Percentiles rank a stretch among this genome's conserved stretches.
Evolutionary conservation across 2,113 vertebrate species (phyloP).

Genomic region (Pelecanus crispus): DNA sequence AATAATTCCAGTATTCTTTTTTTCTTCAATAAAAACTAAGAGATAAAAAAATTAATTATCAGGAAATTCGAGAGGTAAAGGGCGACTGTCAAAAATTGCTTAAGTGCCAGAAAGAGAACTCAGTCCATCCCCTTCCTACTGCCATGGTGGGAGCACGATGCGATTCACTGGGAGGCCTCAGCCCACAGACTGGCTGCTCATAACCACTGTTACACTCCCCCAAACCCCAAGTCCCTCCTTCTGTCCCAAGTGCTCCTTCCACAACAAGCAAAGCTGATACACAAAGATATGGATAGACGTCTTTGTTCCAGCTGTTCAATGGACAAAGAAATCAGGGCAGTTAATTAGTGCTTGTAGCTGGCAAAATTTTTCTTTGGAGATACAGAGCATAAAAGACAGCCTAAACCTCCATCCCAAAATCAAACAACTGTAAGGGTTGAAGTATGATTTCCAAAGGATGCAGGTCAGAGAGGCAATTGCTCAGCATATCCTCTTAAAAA

Average conservation of each 20-base stretch:
- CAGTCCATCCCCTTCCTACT: neutral
- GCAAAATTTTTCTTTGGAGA: neutral
- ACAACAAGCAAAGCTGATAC: neutral
- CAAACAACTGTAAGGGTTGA: neutral
- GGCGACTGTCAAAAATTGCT: neutral
- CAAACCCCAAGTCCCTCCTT: neutral
- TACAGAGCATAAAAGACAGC: neutral
- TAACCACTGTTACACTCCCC: neutral
- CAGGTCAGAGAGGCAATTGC: neutral
- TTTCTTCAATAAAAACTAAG: neutral
- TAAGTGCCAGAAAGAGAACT: neutral
- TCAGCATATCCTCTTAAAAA: neutral
- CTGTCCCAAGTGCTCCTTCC: neutral
- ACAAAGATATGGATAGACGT: neutral
- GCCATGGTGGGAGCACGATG: neutral
- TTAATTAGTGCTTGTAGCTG: neutral
- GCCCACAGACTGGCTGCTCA: neutral
- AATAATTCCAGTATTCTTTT: neutral
- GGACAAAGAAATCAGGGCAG: neutral
- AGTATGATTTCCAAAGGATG: neutral
- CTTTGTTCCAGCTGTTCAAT: neutral
- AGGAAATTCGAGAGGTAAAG: neutral
- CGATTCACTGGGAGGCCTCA: neutral
- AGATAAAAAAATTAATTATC: neutral
- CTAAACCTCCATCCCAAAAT: neutral